Percentiles rank a stretch among this genome's conserved stretches.
Conservation (phyloP, 2,797 vertebrate genomes). For the Tiaroga cobitis region DNA sequence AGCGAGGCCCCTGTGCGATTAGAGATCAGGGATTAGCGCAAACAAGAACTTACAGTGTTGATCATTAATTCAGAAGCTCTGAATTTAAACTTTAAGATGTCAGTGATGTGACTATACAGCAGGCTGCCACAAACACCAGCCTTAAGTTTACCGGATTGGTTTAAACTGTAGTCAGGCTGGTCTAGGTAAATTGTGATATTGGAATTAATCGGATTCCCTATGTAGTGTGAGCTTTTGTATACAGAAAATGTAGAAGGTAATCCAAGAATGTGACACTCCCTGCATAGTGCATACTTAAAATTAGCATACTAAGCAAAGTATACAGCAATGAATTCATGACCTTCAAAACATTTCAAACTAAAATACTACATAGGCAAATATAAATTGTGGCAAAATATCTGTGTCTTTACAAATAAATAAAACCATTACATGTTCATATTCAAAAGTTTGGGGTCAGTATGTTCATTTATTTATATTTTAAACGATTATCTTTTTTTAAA, state of each 20-base stretch:
- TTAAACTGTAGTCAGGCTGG: neutral
- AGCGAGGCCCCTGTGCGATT: conserved; percentile 17
- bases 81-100: neutral
- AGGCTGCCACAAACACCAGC: neutral
- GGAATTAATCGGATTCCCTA: neutral
- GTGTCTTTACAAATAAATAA: neutral
- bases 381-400: neutral
- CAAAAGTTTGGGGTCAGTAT: no score
- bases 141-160: neutral
- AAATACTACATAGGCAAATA: neutral
- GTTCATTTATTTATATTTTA: neutral
- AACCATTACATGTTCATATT: no score
- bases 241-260: neutral
- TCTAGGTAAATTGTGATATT: neutral
- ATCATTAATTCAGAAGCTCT: conserved; percentile 20
- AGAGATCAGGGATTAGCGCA: conserved; percentile 4
- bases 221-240: neutral
- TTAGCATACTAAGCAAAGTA: neutral
- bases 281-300: neutral
- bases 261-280: neutral
- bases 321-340: no score
- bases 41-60: conserved; percentile 21
- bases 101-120: neutral
- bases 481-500: neutral
- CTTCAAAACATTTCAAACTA: no score